A percentile compares a stretch with the other conserved stretches of the same genome.
phyloP scores from a whole-genome alignment of 2,113 vertebrate species.

The Zapornia atra region DNA sequence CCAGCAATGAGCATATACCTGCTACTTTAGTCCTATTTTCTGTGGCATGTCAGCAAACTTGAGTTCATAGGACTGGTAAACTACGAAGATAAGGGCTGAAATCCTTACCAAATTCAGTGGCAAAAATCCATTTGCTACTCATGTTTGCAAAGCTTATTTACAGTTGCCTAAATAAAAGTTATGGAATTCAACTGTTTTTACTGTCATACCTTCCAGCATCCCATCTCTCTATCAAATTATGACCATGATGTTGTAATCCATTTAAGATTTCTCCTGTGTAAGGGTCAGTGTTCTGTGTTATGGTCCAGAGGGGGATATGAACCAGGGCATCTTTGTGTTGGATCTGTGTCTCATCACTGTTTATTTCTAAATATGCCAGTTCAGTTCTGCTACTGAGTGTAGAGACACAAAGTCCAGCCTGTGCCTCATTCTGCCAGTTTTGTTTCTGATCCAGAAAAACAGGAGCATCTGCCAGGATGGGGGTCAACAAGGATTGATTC shows the following conservation, averaged over 20 bases:
- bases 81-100: neutral
- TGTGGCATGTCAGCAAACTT: neutral
- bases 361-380: conserved; percentile 6
- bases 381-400: neutral
- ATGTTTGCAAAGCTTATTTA: neutral
- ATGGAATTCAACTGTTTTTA: neutral
- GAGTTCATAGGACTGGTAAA: neutral
- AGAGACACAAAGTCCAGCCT: conserved; percentile 49
- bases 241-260: neutral
- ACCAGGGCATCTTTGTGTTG: neutral
- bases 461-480: conserved; percentile 14
- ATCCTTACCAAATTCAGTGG: neutral
- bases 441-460: conserved; percentile 45
- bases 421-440: conserved; percentile 34
- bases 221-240: neutral
- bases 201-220: neutral
- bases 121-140: neutral
- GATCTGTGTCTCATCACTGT: neutral
- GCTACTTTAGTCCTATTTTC: neutral
- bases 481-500: conserved; percentile 25
- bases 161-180: neutral
- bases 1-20: neutral
- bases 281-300: neutral
- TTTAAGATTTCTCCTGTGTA: neutral
- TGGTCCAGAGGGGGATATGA: neutral